Percentiles rank a stretch among this genome's conserved stretches.
Conservation (phyloP, 2,888 invertebrate species). For the Ectemnius continuus region DNA sequence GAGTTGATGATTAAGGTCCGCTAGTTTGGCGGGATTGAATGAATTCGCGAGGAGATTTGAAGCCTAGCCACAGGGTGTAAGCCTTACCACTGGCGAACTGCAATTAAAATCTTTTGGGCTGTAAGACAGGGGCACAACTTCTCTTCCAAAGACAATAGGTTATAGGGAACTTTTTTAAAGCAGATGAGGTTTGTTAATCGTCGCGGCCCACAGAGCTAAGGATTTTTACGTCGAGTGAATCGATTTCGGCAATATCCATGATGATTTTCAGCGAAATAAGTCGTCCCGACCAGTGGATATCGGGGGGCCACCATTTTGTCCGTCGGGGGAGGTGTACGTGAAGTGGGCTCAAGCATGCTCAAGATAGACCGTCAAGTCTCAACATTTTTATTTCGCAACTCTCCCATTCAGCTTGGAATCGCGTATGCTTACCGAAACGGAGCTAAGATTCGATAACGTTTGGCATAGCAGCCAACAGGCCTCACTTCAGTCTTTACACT, state of each 20-base stretch:
- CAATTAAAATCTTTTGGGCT: conserved; percentile 70
- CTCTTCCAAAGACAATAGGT: conserved; percentile 68
- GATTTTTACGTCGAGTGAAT: conserved; percentile 37
- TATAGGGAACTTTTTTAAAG: conserved; percentile 62
- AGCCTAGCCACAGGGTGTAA: conserved; percentile 43
- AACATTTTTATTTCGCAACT: conserved; percentile 54
- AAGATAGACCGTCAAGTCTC: conserved; percentile 71
- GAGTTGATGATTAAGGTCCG: conserved; percentile 22
- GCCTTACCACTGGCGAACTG: conserved; percentile 63
- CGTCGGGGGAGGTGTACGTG: conserved; percentile 78
- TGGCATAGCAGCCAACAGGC: conserved; percentile 31
- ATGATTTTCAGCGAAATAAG: conserved; percentile 67
- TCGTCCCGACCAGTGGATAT: conserved; percentile 71
- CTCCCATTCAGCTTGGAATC: conserved; percentile 17
- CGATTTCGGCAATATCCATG: conserved; percentile 48
- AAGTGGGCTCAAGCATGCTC: conserved; percentile 76
- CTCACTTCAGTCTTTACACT: conserved; percentile 59
- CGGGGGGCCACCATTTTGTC: conserved; percentile 79
- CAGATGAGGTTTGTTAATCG: conserved; percentile 30
- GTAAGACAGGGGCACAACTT: conserved; percentile 65
- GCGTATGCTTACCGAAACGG: conserved; percentile 39
- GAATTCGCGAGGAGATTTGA: conserved; percentile 19
- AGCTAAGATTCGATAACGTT: conserved; percentile 33
- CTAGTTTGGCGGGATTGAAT: conserved; percentile 21
- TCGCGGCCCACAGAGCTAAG: conserved; percentile 41